Base-by-base conservation (phyloP, 2,113 vertebrate species). In the Oplegnathus fasciatus region DNA sequence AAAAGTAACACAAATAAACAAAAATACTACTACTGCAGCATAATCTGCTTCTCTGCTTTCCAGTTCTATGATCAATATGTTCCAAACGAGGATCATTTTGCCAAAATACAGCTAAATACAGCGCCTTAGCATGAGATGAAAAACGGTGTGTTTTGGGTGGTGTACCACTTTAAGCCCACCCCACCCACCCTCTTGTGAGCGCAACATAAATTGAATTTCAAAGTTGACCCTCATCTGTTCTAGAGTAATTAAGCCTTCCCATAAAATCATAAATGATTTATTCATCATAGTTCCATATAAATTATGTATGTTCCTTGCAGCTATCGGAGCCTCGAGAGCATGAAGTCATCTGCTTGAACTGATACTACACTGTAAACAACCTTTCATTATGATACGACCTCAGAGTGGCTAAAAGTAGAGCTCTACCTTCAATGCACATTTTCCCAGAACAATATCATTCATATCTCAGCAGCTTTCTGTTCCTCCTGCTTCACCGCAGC, bases 151-250 rank as follows among this genome's bases (percentile, higher is more conserved):
- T 52, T 80, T 52, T 30, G 61, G 60, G 37, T 44, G 28, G 32
- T 48, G 52, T 22, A 37, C 52, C 55, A 22, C 55, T 77, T 44
- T 46, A 69, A 80, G 34, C 42, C n/a, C 42, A 22, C 18, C 34
- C 11, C n/a, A 54, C 73, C 55, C 42, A 22, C 24, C 42, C 8
- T 24, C 22, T n/a, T 37, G 13, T 52, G 46, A 82, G 32, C 52
- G 26, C 48, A 75, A 78, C 55, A 61, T 44, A 22, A 76, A 84
- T 54, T 78, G 40, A 83, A 81, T 83, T 69, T 88, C 74, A 75
- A 78, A 84, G 78, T 80, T 88, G 84, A 87, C 75, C 77, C 70
- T 87, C 42, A 61, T 86, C 24, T 83, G 52, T 84, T 87, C 26
- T 55, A 5, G 44, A 81, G 32, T 73, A 80, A 86, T 87, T 83